Evolutionary conservation across 2,113 vertebrate genomes (phyloP), one percentile per base, ranked within the genome.

Genomic region (Pelusios castaneus): DNA sequence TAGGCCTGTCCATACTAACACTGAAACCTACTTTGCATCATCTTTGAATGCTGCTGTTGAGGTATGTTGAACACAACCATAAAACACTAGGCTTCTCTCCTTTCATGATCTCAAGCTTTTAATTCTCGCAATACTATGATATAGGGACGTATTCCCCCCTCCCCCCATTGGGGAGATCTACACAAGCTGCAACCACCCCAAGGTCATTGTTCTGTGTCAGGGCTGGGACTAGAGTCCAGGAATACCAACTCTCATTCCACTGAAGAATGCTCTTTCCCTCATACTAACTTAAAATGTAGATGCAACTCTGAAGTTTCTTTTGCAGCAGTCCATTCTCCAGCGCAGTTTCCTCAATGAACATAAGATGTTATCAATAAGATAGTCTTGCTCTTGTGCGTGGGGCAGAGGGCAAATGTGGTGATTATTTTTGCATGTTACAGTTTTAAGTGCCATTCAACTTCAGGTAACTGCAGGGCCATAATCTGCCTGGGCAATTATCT

Each of bases 11-110:
- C n/a, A 41, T 43, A 25, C 21, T 41, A 75, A 43, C 25, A 21
- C 70, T 75, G n/a, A 75, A 75, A 13, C n/a, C 38, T n/a, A 75
- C 22, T 41, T 75, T 25, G 38, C 24, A 75, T 25, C 70, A 6
- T 75, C 38, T 12, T 67, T 82, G 38, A 25, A 25, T 17, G 27
- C 4, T 41, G 52, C 82, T 5, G 27, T 52, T 82, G 45, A 27
- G 70, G 43, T 54, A 63, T 6, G 27, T 56, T 10, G 4, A 27
- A 2, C 13, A 14, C 19, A 6, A 3, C 2, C 8, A 4, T 43
- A 24, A 31, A 47, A 5, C 1, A 1, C 0, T 22, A 14, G 9
- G 31, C 19, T 70, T 70, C 67, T 6, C 5, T 27, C n/a, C 54
- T 47, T 90, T 34, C 49, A 73, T 22, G 0, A 84, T 49, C 55